Base-by-base conservation (phyloP, 2,113 vertebrate species). In the Lampris incognitus region DNA sequence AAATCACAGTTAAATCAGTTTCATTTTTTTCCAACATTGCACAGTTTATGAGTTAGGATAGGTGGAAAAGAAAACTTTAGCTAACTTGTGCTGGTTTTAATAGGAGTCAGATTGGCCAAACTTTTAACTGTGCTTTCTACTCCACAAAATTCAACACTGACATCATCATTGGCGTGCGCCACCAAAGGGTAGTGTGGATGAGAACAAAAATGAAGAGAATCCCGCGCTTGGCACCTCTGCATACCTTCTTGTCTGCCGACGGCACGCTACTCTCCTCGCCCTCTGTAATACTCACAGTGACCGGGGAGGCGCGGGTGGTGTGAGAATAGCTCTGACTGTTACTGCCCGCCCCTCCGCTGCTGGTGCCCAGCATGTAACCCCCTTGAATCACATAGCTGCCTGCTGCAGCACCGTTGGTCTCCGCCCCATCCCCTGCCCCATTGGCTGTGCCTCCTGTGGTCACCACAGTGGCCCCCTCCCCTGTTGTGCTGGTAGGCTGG, bases 311-410 rank as follows among this genome's bases (percentile, higher is more conserved):
- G 66, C 97, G 96, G 84, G 96, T 95, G 79, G 94, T 96, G 83
- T 97, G 96, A 38, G 96, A 95, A 90, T 97, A 98, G 89, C 91
- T 96, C 91, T 98, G 96, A 84, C 93, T 94, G 86, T 95, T 94
- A 76, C 93, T 89, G 66, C 89, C 76, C 11, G 89, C 52, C 57
- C 84, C 88, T 61, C 91, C 91, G 0, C 86, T 85, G 72, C 90
- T 85, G 76, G 87, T 83, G 85, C 96, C 93, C 85, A 97, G 89
- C 95, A 98, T 95, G 92, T 97, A 98, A 82, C 97, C 96, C 56
- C 96, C 96, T 85, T 97, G 97, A 93, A 98, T 97, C 87, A 98
- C 96, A 41, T 97, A 98, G 92, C 96, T 97, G 41, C 76, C 95
- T 4, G 69, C n/a, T 57, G 70, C 37, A 36, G 91, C 91, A 40